Percentiles rank a stretch among this genome's conserved stretches.
Evolutionary conservation across 2,113 vertebrate genomes (phyloP).

Genomic region (Macroglossus sobrinus): DNA sequence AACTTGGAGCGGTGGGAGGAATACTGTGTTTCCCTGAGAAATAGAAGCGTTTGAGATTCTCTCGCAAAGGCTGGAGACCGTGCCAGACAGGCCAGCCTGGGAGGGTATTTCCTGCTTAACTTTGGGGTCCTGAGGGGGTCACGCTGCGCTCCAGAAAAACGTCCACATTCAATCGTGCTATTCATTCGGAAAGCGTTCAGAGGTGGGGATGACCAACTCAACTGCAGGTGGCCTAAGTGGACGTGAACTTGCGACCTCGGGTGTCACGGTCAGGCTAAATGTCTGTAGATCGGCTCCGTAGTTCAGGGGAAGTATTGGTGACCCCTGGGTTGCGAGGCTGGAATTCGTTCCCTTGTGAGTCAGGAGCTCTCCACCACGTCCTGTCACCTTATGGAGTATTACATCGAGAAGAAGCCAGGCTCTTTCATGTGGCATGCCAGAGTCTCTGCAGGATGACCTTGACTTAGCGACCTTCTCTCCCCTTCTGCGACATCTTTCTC

Average conservation of each 20-base stretch:
- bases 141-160: not conserved
- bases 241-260: not conserved
- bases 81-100: not conserved
- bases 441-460: not conserved
- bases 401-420: not conserved
- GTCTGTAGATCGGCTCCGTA: not conserved
- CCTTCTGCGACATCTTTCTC: not conserved
- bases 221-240: not conserved
- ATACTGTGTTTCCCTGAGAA: constrained; percentile 58
- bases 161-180: not conserved
- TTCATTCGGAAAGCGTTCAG: not conserved
- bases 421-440: not conserved
- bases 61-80: constrained; percentile 34
- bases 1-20: constrained; percentile 36
- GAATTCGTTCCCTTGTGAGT: not conserved
- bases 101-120: constrained; percentile 45
- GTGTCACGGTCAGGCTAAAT: too few species aligned
- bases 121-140: not conserved
- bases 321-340: not conserved
- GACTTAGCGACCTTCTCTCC: not conserved
- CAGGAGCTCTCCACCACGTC: not conserved
- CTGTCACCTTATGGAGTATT: not conserved
- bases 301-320: not conserved
- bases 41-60: constrained; percentile 31
- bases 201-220: not conserved